Evolutionary conservation across 2,797 vertebrate species (phyloP), one percentile per base, ranked within the genome.

Genomic region (Periparus ater): DNA sequence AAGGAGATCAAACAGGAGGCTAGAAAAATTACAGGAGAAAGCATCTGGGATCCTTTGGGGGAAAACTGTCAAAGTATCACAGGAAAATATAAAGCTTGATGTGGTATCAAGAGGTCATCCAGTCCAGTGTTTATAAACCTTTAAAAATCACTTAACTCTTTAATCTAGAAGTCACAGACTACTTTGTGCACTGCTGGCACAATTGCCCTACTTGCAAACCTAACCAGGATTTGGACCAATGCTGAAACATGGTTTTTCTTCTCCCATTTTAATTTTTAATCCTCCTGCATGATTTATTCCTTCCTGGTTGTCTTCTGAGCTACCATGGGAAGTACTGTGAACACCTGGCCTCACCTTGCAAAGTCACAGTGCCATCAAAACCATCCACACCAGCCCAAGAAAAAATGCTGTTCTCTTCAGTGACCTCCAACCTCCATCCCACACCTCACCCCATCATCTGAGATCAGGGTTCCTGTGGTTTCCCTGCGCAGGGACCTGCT

Each of bases 1-100:
- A 40, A 40, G 26, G 71, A 95, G 78, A 91, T 95, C 77, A 94
- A 91, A 92, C 19, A 87, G 38, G 20, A 61, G 42, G 42, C 30
- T 54, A 26, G 48, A 32, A 88, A 88, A 81, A 85, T 79, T n/a
- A 65, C 62, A 76, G 80, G n/a, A 72, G 53, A 86, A 95, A 84
- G 29, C 62, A 82, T 66, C 58, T 66, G 36, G 47, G 26, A 74
- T 75, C 20, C 36, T 95, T 51, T 30, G 50, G 70, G 65, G 30
- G 9, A 42, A 91, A 95, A 22, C 42, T 73, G 44, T 60, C 65
- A 21, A 63, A 89, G 45, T 47, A n/a, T n/a, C n/a, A 21, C 3
- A 81, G 72, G 72, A 89, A 95, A 89, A 89, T 51, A 77, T 2
- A 77, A 71, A 68, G 82, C 27, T 58, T 91, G 75, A 72, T 74